Percentiles rank a stretch among this genome's conserved stretches.
phyloP scores from a whole-genome alignment of 2,888 invertebrate species.

The Hedychridium roseum region DNA sequence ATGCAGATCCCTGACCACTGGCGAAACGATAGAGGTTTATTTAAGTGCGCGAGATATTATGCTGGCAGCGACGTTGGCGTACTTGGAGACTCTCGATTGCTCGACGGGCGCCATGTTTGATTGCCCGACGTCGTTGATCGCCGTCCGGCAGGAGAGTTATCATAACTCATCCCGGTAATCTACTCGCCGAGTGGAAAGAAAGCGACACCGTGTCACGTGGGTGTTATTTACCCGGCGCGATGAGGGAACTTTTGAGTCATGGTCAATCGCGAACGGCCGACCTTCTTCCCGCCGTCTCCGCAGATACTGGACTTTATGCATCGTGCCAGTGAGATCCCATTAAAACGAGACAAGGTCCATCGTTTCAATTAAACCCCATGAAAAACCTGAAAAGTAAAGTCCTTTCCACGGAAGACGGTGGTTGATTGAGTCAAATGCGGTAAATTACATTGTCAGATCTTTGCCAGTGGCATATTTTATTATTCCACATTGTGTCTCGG shows the following conservation, averaged over 20 bases:
- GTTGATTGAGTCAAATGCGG: no score
- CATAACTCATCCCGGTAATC: constrained; percentile 56
- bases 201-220: constrained; percentile 48
- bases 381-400: constrained; percentile 27
- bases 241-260: constrained; percentile 41
- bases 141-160: constrained; percentile 57
- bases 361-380: constrained; percentile 31
- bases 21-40: no score
- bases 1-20: no score
- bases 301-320: constrained; percentile 39
- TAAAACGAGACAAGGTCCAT: constrained; percentile 31
- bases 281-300: no score
- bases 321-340: constrained; percentile 31
- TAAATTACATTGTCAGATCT: no score
- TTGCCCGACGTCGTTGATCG: constrained; percentile 59
- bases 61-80: constrained; percentile 49
- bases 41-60: constrained; percentile 17
- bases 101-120: constrained; percentile 58
- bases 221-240: constrained; percentile 43
- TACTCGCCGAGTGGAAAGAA: constrained; percentile 50
- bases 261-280: constrained; percentile 35
- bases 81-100: constrained; percentile 53
- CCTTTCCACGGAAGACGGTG: constrained; percentile 10
- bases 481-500: no score
- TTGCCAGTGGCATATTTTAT: no score